A percentile compares a stretch with the other conserved stretches of the same genome.
These are phyloP conservation scores for Eupelmus urozonus DNA, from an alignment of 2,888 invertebrate genomes.

Conservation along the genomic window DNA sequence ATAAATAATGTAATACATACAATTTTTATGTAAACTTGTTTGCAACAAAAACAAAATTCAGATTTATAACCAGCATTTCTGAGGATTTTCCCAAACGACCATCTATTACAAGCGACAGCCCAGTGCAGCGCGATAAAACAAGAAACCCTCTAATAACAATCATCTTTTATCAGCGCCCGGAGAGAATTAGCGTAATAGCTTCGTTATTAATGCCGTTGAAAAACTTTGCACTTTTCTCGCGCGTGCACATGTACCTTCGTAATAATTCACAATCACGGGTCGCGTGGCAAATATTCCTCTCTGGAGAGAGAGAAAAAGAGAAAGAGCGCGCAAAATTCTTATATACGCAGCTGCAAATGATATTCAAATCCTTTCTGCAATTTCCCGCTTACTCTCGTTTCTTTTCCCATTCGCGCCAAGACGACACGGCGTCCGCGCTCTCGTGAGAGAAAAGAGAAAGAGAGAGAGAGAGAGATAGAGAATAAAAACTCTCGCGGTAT, in stretches of 20 bases:
- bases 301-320: no score
- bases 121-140: no score
- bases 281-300: constrained; percentile 43
- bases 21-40: no score
- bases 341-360: constrained; percentile 43
- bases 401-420: constrained; percentile 25
- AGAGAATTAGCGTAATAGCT: neutral
- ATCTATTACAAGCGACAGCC: no score
- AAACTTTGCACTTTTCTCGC: neutral
- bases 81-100: no score
- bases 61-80: no score
- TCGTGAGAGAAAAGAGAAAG: neutral
- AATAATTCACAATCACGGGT: constrained; percentile 35
- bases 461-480: no score
- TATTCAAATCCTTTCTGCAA: constrained; percentile 55
- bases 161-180: neutral
- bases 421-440: neutral
- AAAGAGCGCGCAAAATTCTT: constrained; percentile 33
- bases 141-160: neutral
- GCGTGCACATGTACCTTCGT: neutral
- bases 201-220: neutral
- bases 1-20: no score
- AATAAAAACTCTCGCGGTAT: constrained; percentile 45
- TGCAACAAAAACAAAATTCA: no score
- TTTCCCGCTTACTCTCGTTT: constrained; percentile 46